Evolutionary conservation across 2,888 invertebrate species (phyloP), one percentile per base, ranked within the genome.

Genomic region (Hemithea aestivaria): DNA sequence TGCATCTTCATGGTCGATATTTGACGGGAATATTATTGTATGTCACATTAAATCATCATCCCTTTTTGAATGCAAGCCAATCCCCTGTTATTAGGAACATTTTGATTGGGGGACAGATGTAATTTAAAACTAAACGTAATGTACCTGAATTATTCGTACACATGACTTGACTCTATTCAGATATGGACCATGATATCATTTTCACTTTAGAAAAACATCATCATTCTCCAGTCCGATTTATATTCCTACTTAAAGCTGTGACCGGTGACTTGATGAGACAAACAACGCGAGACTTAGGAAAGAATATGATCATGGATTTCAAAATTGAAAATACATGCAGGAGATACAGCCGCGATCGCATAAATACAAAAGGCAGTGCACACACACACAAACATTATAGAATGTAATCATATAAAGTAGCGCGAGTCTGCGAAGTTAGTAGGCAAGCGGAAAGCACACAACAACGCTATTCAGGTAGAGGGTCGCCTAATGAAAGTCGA

Each of bases 401-500:
- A 43, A 47, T 47, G 43, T 45, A 45, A 45, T 44, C 38, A 39
- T 48, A 48, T 42, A 49, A 20, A 49, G 41, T 46, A 43, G 44
- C 37, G 42, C 52, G 45, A 47, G 63, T 66, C 62, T 66, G 62
- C 60, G 45, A 66, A 69, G 64, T 69, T 62, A 37, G 62, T 53
- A 58, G 48, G 40, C 37, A 56, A 48, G 35, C 34, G 40, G 36
- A n/a, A n/a, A n/a, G 51, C 58, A 62, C 56, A 62, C 61, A 57
- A 63, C 49, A 61, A 53, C 51, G 62, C 53, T 63, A 62, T 67
- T 69, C 70, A 74, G 69, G 67, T 68, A 66, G 63, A 71, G 68
- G 71, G 63, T 64, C 65, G 64, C 45, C 57, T 71, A 69, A 78
- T 73, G 72, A 72, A 72, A 75, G 66, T 73, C 66, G 66, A 73